A percentile compares a stretch with the other conserved stretches of the same genome.
Conservation (phyloP, 1,140 invertebrate species). For the Drosophila pseudoananassae region DNA sequence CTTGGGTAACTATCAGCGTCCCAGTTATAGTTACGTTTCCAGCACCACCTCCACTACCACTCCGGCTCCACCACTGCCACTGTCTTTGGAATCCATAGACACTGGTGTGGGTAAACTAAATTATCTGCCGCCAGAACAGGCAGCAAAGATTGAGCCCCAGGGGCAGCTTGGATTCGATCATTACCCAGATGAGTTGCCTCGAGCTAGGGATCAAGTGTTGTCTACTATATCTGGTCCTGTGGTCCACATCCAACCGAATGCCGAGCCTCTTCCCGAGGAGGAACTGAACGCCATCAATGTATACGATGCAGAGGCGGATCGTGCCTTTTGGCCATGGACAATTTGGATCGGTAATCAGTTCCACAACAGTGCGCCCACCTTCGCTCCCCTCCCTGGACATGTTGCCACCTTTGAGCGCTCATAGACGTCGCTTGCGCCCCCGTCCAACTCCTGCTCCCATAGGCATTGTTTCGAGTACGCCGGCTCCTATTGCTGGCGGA, state of each 20-base stretch:
- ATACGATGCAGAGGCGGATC: conserved; percentile 73
- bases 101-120: conserved; percentile 75
- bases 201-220: conserved; percentile 48
- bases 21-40: conserved; percentile 44
- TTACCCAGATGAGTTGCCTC: conserved; percentile 75
- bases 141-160: conserved; percentile 73
- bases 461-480: conserved; percentile 43
- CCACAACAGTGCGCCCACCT: conserved; percentile 63
- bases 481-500: conserved; percentile 55
- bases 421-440: conserved; percentile 59
- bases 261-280: conserved; percentile 43
- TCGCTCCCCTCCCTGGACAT: conserved; percentile 68
- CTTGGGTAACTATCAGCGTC: conserved; percentile 40
- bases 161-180: conserved; percentile 77
- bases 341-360: conserved; percentile 70
- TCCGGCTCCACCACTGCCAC: conserved; percentile 18
- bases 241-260: conserved; percentile 65
- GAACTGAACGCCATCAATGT: conserved; percentile 70
- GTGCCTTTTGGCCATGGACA: conserved; percentile 55
- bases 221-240: conserved; percentile 16
- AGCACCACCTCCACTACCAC: conserved; percentile 69
- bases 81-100: conserved; percentile 54
- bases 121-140: conserved; percentile 81
- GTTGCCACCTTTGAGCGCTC: conserved; percentile 59
- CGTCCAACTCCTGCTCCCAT: conserved; percentile 51